A percentile compares a stretch with the other conserved stretches of the same genome.
Evolutionary conservation across 2,888 invertebrate species (phyloP).

Genomic region (Cristatella mucedo): DNA sequence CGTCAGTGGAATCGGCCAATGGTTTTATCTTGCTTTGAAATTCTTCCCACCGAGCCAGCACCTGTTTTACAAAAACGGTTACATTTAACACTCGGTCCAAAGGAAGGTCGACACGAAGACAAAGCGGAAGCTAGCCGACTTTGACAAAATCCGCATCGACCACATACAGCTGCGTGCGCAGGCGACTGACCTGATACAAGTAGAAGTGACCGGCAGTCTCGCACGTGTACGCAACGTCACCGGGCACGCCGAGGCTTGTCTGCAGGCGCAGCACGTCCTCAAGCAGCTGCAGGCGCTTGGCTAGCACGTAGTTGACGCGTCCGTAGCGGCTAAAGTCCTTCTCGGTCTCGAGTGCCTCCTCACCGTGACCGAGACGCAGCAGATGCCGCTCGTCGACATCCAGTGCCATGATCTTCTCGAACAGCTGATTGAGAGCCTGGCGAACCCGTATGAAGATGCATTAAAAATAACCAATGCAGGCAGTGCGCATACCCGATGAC

Average conservation of each 20-base stretch:
- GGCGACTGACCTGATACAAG: slow-evolving; percentile 55
- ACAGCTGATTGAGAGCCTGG: slow-evolving; percentile 83
- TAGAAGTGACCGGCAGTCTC: slow-evolving; percentile 97
- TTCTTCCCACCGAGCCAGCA: slow-evolving; percentile 77
- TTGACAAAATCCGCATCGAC: too few species aligned
- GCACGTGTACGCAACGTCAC: slow-evolving; percentile 59
- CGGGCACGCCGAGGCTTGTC: slow-evolving; percentile 52
- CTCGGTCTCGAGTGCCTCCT: slow-evolving; percentile 92
- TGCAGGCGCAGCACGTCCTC: slow-evolving; percentile 73
- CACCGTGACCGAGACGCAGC: slow-evolving; percentile 92
- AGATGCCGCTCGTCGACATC: slow-evolving; percentile 96
- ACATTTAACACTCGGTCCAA: too few species aligned
- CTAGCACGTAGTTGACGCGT: slow-evolving; percentile 89
- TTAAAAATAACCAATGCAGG: too few species aligned
- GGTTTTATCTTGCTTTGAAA: slow-evolving; percentile 52
- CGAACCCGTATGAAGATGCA: too few species aligned
- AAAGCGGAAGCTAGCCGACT: too few species aligned
- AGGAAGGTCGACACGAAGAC: too few species aligned
- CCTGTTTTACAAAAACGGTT: too few species aligned
- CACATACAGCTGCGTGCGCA: not conserved
- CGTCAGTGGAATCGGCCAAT: slow-evolving; percentile 23
- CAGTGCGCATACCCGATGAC: too few species aligned
- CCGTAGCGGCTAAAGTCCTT: slow-evolving; percentile 98
- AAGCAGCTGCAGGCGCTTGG: slow-evolving; percentile 74
- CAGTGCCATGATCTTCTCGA: slow-evolving; percentile 93